Evolutionary conservation across 2,797 vertebrate genomes (phyloP), one percentile per base, ranked within the genome.

Genomic region (Xyrichtys novacula): DNA sequence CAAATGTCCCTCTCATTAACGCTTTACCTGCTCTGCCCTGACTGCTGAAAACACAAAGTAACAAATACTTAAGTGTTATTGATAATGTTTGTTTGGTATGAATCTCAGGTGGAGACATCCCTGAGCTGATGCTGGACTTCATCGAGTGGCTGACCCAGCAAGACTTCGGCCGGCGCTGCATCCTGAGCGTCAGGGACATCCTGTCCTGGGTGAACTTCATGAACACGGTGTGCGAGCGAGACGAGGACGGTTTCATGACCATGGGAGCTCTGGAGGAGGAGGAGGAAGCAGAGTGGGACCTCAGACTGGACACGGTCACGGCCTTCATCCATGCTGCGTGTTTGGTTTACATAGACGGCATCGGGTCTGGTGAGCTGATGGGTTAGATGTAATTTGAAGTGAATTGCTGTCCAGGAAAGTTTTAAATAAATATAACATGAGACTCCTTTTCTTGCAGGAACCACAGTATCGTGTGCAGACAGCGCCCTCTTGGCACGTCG

Each of bases 191-290:
- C 48, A 88, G 98, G 84, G 98, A 99, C 57, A 64, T 99, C 76
- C 89, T 99, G 75, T 96, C 98, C 0, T 99, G 98, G 98, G 96
- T 99, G 39, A 85, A 94, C 88, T 99, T 99, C 85, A 95, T 99
- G 85, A 99, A 98, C 63, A 72, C 76, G 0, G 95, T 96, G 87
- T 94, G 88, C 0, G 84, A 95, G 80, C 81, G 91, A 38, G 90
- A 91, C 16, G 88, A 92, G 65, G 85, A 71, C 0, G 77, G 85
- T 72, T 92, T 91, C 81, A 87, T 91, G 82, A 91, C 89, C 14
- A 85, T 90, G 85, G 88, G 86, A 0, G 86, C 80, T 15, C 46
- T 86, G 34, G 86, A 90, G 5, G 90, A 92, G 0, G 89, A 92
- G 7, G 89, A 92, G 23, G 87, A 89, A 53, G 70, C 81, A 0